These are phyloP conservation scores for Ianthella basta DNA, from an alignment of 37 sponge, comb jelly and placozoan genomes.

Conservation along the genomic window DNA sequence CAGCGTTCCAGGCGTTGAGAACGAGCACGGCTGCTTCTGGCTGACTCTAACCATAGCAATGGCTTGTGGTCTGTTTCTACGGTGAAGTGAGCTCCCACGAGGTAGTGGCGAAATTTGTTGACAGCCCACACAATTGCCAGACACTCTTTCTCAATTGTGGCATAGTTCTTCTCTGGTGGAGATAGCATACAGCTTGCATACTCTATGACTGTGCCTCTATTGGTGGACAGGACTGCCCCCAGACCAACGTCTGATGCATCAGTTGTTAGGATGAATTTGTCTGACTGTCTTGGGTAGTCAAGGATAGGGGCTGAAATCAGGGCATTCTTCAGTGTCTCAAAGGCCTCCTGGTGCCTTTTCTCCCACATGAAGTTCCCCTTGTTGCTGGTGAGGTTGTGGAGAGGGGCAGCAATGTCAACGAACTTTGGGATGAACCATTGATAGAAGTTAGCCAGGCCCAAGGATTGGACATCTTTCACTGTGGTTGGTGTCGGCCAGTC, in stretches of 20 bases:
- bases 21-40: neutral
- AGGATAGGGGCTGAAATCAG: constrained; percentile 10
- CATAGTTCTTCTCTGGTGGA: constrained; percentile 20
- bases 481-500: constrained; percentile 11
- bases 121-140: constrained; percentile 28
- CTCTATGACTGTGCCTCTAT: constrained; percentile 5
- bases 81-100: constrained; percentile 13
- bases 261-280: constrained; percentile 23
- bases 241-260: constrained; percentile 37
- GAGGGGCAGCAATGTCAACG: constrained; percentile 11
- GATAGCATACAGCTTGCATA: constrained; percentile 4
- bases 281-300: constrained; percentile 11
- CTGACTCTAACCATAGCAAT: constrained; percentile 13
- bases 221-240: constrained; percentile 26
- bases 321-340: neutral
- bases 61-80: constrained; percentile 34
- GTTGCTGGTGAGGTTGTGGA: neutral
- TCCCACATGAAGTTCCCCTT: neutral
- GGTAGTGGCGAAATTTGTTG: constrained; percentile 12
- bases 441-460: constrained; percentile 22
- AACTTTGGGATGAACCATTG: constrained; percentile 3
- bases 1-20: constrained; percentile 28
- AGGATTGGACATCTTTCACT: neutral
- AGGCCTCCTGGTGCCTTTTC: constrained; percentile 1
- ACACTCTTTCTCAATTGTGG: constrained; percentile 39